These are phyloP conservation scores for Linnaemya vulpina DNA, from an alignment of 2,888 invertebrate genomes.

Conservation along the genomic window DNA sequence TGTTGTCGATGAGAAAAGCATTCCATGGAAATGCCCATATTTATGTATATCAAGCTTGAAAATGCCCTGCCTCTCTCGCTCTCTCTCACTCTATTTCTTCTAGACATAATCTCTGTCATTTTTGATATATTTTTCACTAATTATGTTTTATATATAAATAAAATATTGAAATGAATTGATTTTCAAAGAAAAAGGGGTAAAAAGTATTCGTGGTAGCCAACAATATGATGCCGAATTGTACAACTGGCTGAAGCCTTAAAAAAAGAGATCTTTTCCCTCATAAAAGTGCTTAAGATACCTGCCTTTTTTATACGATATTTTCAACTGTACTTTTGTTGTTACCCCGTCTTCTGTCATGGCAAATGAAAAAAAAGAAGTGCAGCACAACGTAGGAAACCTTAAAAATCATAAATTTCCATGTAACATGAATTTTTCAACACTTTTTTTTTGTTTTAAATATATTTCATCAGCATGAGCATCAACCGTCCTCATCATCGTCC, in stretches of 20 bases:
- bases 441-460: too few relatives aligned
- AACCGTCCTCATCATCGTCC: background rate
- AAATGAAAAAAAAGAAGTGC: conserved; percentile 65
- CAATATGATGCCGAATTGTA: background rate
- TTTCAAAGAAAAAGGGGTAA: too few relatives aligned
- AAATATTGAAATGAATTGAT: too few relatives aligned
- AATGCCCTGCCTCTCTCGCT: too few relatives aligned
- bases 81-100: too few relatives aligned
- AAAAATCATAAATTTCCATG: conserved; percentile 55
- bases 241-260: background rate
- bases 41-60: too few relatives aligned
- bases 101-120: too few relatives aligned
- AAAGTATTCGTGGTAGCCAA: too few relatives aligned
- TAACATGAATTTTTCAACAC: conserved; percentile 62
- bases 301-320: background rate
- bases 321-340: conserved; percentile 11
- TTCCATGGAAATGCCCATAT: too few relatives aligned
- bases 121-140: too few relatives aligned
- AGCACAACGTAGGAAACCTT: background rate
- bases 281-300: background rate
- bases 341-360: conserved; percentile 27
- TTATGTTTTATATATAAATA: too few relatives aligned
- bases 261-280: background rate
- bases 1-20: too few relatives aligned
- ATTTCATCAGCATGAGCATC: conserved; percentile 51